phyloP scores from a whole-genome alignment of 2,797 vertebrate species.

The Myotis planiceps region DNA sequence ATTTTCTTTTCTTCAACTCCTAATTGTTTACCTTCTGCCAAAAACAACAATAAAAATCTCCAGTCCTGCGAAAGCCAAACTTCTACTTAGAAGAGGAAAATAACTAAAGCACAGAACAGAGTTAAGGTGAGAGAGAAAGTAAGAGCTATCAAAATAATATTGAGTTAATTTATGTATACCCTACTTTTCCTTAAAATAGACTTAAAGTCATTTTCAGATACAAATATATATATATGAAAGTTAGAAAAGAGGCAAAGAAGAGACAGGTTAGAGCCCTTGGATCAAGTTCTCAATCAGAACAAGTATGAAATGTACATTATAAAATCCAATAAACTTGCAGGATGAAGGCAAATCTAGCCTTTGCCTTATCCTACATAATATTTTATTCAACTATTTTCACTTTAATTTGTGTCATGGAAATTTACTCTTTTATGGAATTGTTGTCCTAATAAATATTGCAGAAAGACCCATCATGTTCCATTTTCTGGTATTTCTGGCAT shows the following conservation, averaged over 20 bases:
- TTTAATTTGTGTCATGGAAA: background rate
- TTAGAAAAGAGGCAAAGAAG: background rate
- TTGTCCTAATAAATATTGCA: background rate
- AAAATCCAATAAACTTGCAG: background rate
- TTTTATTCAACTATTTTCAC: background rate
- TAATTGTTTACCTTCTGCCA: conserved; percentile 42
- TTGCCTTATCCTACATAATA: background rate
- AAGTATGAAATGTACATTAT: background rate
- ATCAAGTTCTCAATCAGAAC: background rate
- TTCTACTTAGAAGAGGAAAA: background rate
- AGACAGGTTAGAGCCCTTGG: background rate
- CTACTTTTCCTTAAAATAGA: background rate
- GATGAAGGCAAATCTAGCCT: background rate
- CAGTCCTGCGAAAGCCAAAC: background rate
- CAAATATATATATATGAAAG: background rate
- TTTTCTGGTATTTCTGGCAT: background rate
- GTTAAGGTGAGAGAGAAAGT: background rate
- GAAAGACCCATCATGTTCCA: background rate
- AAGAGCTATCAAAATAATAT: background rate
- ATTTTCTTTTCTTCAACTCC: background rate
- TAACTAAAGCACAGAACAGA: background rate
- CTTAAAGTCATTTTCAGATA: conserved; percentile 11
- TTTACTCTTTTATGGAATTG: background rate
- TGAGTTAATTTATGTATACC: background rate
- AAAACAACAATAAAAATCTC: background rate